Evolutionary conservation across 2,797 vertebrate genomes (phyloP), one percentile per base, ranked within the genome.

Genomic region (Okamejei kenojei): DNA sequence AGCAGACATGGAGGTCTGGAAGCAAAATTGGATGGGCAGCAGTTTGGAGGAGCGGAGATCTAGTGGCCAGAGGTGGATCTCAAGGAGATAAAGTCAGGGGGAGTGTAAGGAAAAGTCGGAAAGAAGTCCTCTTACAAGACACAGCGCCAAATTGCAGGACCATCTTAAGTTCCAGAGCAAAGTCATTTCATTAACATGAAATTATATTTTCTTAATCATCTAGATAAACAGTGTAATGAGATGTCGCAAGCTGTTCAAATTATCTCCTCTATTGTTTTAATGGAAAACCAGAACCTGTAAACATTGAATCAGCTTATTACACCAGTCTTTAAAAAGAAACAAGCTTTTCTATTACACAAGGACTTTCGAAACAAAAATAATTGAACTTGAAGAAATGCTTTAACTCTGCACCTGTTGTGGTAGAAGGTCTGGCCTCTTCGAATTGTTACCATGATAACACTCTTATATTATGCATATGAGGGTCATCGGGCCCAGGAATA

Each of bases 201-300:
- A 68, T 88, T 15, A 88, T 63, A 88, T 88, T 88, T 88, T 88
- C 61, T 88, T 88, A 88, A 68, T 88, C 61, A 23, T 68, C 61
- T 21, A 68, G n/a, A 68, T 88, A 88, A 88, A 88, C 84, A 35
- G 84, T 68, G 61, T 88, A 88, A 88, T 17, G n/a, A 32, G n/a
- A 88, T 88, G 84, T 54, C 84, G 32, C n/a, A 88, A 88, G 84
- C 84, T 88, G 84, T 88, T 88, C 84, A 88, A 88, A 88, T 88
- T 19, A 88, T 88, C 84, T 88, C 84, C 84, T 68, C 84, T 65
- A 68, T 68, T 88, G 68, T 68, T 88, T 88, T 65, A 88, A 88
- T 88, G 61, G 84, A 88, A 68, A 68, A 88, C 63, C 84, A 35
- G 84, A 68, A 63, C n/a, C 84, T 88, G 61, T 88, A 88, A 88